Percentiles rank a stretch among this genome's conserved stretches.
Conservation (phyloP, 2,797 vertebrate genomes). For the Graptemys geographica region DNA sequence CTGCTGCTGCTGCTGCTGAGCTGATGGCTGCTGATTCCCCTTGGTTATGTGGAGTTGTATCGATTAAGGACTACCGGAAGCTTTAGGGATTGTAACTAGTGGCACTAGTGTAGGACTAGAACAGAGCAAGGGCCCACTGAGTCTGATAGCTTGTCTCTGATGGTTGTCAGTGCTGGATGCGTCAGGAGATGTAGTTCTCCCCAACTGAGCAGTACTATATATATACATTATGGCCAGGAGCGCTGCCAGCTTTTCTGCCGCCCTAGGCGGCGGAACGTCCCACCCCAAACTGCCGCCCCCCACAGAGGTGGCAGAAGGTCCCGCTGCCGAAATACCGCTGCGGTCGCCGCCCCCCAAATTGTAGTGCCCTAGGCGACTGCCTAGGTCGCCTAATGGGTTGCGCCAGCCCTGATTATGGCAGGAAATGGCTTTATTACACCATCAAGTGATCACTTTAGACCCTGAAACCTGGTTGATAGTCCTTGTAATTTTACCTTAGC, state of each 20-base stretch:
- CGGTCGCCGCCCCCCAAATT: too few species aligned
- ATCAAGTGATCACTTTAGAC: background rate
- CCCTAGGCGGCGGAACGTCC: too few species aligned
- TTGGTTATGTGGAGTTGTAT: background rate
- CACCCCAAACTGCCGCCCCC: too few species aligned
- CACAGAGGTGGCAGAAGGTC: too few species aligned
- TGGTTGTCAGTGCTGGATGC: background rate
- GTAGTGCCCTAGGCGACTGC: too few species aligned
- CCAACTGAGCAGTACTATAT: background rate
- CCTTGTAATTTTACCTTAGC: background rate
- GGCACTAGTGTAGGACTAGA: background rate
- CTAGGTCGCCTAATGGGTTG: too few species aligned
- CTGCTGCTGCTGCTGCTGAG: background rate
- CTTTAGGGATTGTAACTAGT: background rate
- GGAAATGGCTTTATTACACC: background rate
- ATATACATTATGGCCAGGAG: background rate
- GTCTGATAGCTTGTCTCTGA: background rate
- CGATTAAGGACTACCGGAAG: too few species aligned
- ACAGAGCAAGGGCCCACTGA: background rate
- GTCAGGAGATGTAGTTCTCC: background rate
- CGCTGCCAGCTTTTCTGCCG: too few species aligned
- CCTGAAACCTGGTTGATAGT: background rate
- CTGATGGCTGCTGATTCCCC: background rate
- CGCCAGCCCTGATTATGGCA: background rate
- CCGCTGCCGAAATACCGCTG: too few species aligned